Evolutionary conservation across 1,140 invertebrate species (phyloP).

Genomic region (Drosophila watanabei): DNA sequence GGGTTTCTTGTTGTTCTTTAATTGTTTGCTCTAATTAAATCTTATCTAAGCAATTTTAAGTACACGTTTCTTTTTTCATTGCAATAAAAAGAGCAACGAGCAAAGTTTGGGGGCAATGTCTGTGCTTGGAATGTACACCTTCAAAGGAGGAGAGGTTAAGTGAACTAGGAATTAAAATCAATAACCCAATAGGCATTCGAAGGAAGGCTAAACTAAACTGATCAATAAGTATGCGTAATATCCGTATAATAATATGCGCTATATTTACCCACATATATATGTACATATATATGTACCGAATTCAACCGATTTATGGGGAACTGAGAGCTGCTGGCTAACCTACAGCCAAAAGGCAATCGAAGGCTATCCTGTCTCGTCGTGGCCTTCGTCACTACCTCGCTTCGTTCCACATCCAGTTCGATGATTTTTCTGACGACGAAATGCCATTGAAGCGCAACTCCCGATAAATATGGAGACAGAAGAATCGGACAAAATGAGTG

Average conservation of each 20-base stretch:
- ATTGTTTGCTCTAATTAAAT: constrained; percentile 51
- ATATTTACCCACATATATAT: too few species aligned
- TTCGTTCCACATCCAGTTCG: background rate
- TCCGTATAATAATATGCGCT: constrained; percentile 2
- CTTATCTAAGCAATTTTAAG: constrained; percentile 64
- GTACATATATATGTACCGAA: background rate
- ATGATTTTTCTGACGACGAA: constrained; percentile 25
- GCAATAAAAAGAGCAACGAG: constrained; percentile 10
- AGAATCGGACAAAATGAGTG: constrained; percentile 20
- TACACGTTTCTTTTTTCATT: constrained; percentile 38
- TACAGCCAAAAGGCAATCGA: constrained; percentile 29
- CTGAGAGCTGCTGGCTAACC: constrained; percentile 19
- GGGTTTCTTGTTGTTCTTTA: background rate
- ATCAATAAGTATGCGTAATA: constrained; percentile 32
- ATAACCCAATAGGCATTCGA: constrained; percentile 39
- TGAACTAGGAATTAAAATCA: constrained; percentile 56
- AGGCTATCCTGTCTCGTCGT: constrained; percentile 17
- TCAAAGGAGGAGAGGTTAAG: background rate
- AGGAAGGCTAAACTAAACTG: too few species aligned
- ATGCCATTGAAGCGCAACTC: constrained; percentile 16
- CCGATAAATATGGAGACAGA: constrained; percentile 29
- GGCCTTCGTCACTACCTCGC: constrained; percentile 6
- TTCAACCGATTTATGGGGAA: constrained; percentile 22
- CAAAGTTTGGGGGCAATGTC: constrained; percentile 20
- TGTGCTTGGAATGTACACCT: background rate